These are phyloP conservation scores for Solenodon paradoxus DNA, from an alignment of 2,113 vertebrate species.

Conservation along the genomic window DNA sequence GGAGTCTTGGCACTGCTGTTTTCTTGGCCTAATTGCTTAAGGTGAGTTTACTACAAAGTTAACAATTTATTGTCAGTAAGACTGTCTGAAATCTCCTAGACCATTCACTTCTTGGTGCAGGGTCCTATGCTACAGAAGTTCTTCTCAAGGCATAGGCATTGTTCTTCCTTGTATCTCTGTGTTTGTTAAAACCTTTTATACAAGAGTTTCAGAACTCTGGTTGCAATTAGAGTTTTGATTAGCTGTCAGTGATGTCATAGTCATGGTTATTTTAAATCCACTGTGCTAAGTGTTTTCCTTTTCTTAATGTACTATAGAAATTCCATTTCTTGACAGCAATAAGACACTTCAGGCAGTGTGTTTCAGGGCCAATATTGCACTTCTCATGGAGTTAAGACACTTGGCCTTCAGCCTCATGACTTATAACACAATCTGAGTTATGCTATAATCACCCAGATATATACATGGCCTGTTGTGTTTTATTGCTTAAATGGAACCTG, in stretches of 20 bases:
- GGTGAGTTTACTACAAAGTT: neutral
- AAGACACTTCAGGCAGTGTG: constrained; percentile 74
- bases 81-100: constrained; percentile 31
- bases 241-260: constrained; percentile 84
- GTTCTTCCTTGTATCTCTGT: constrained; percentile 40
- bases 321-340: constrained; percentile 83
- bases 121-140: constrained; percentile 54
- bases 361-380: constrained; percentile 79
- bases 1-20: neutral
- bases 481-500: constrained; percentile 80
- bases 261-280: constrained; percentile 81
- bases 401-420: constrained; percentile 82
- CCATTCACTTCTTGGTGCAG: neutral
- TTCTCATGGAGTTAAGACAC: constrained; percentile 74
- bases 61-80: constrained; percentile 22
- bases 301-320: constrained; percentile 82
- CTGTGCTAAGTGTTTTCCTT: constrained; percentile 81
- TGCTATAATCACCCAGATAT: constrained; percentile 79
- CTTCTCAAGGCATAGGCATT: neutral
- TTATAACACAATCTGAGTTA: constrained; percentile 80
- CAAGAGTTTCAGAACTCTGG: constrained; percentile 76
- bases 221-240: constrained; percentile 81
- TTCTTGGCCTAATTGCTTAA: neutral
- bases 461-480: constrained; percentile 81
- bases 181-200: constrained; percentile 68